Evolutionary conservation across 2,797 vertebrate species (phyloP).

Genomic region (Neopelma chrysocephalum): DNA sequence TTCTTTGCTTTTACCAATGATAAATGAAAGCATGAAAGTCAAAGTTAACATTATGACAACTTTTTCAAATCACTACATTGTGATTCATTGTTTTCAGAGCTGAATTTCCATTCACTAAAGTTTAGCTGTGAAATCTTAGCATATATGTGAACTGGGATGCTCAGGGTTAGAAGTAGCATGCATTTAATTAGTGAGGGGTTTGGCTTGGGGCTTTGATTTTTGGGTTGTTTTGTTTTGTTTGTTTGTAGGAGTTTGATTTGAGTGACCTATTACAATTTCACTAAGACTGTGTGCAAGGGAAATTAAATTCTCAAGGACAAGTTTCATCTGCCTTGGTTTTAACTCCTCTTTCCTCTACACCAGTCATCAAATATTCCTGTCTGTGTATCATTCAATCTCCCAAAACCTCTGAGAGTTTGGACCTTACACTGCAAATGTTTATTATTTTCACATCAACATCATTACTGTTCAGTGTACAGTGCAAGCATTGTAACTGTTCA

Average conservation of each 20-base stretch:
- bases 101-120: not conserved
- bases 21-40: not conserved
- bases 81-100: not conserved
- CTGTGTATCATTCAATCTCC: not conserved
- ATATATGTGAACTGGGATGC: not conserved
- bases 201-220: not conserved
- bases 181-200: not conserved
- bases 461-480: not conserved
- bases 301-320: not conserved
- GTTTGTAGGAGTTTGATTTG: not conserved
- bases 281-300: not conserved
- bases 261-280: not conserved
- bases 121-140: not conserved
- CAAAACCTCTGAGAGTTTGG: not conserved
- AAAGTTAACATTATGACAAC: not conserved
- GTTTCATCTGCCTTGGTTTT: not conserved
- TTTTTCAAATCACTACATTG: not conserved
- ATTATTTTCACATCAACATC: not conserved
- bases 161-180: not conserved
- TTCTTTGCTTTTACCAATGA: not conserved
- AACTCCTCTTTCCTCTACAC: not conserved
- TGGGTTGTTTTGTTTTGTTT: not conserved
- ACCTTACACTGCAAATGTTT: not conserved
- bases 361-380: not conserved
- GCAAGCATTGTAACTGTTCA: not conserved